Conservation (phyloP, 2,113 vertebrate genomes). For the Cyrtonyx montezumae region DNA sequence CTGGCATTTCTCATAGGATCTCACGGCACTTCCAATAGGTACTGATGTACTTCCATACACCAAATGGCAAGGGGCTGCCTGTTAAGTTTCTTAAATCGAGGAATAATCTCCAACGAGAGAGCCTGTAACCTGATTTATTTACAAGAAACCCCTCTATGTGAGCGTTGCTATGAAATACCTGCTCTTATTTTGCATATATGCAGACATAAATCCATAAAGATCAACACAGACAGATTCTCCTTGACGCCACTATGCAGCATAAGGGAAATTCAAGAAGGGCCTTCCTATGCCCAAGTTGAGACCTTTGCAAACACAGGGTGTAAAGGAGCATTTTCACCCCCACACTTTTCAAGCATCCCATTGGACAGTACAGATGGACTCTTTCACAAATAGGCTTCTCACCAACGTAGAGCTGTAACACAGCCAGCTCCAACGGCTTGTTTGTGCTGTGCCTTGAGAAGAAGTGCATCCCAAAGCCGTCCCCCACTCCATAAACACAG, state of each 20-base stretch:
- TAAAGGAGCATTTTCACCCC: neutral
- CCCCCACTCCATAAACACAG: too few species aligned
- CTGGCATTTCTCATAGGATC: too few species aligned
- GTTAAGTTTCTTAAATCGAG: too few species aligned
- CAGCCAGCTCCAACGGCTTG: too few species aligned
- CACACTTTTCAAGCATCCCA: neutral
- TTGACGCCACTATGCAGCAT: accelerated
- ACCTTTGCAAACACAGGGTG: neutral
- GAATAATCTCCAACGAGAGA: too few species aligned
- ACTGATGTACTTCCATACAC: too few species aligned
- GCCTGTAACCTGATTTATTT: too few species aligned
- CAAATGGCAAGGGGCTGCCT: too few species aligned
- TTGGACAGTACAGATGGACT: neutral
- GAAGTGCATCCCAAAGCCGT: too few species aligned
- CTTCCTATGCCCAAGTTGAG: accelerated
- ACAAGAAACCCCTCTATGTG: accelerated
- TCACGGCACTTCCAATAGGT: too few species aligned
- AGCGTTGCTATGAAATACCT: accelerated
- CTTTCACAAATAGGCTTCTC: neutral
- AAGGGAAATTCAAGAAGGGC: neutral
- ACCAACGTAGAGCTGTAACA: too few species aligned
- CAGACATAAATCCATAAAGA: neutral
- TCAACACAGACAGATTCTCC: neutral
- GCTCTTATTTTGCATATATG: neutral
- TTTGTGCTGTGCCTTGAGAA: too few species aligned